phyloP scores from a whole-genome alignment of 2,888 invertebrate genomes.

The Mythimna vitellina region DNA sequence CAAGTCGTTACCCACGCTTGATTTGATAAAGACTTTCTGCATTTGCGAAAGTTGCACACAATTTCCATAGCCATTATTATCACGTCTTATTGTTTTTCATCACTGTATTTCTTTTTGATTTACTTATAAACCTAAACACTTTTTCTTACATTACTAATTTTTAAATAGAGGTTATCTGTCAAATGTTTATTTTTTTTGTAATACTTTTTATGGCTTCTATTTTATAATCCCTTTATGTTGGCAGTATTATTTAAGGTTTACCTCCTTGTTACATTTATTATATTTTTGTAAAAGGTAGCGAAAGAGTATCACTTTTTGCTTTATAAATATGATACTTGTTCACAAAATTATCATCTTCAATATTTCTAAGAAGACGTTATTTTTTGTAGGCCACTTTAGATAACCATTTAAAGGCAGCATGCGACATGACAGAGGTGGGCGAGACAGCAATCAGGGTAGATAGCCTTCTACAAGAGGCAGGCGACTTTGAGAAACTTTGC shows the following conservation, averaged over 20 bases:
- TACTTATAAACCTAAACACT: neutral
- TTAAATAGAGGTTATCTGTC: slow-evolving; percentile 31
- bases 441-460: slow-evolving; percentile 96
- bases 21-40: slow-evolving; percentile 84
- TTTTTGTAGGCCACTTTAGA: slow-evolving; percentile 92
- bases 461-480: slow-evolving; percentile 94
- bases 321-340: no score
- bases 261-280: slow-evolving; percentile 23
- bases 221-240: neutral
- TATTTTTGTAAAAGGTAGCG: neutral
- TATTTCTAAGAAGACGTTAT: neutral
- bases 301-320: neutral
- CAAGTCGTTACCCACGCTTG: slow-evolving; percentile 90
- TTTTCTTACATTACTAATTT: slow-evolving; percentile 16
- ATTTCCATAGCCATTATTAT: slow-evolving; percentile 76
- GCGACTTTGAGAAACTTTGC: slow-evolving; percentile 94
- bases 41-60: slow-evolving; percentile 89
- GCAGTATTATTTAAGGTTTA: slow-evolving; percentile 1
- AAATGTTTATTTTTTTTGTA: slow-evolving; percentile 14
- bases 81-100: slow-evolving; percentile 29
- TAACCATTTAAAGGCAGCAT: slow-evolving; percentile 94
- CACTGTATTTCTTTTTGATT: slow-evolving; percentile 18
- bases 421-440: slow-evolving; percentile 97
- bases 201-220: neutral
- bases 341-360: neutral